phyloP scores from a whole-genome alignment of 2,888 invertebrate genomes.

The Acheta domesticus region DNA sequence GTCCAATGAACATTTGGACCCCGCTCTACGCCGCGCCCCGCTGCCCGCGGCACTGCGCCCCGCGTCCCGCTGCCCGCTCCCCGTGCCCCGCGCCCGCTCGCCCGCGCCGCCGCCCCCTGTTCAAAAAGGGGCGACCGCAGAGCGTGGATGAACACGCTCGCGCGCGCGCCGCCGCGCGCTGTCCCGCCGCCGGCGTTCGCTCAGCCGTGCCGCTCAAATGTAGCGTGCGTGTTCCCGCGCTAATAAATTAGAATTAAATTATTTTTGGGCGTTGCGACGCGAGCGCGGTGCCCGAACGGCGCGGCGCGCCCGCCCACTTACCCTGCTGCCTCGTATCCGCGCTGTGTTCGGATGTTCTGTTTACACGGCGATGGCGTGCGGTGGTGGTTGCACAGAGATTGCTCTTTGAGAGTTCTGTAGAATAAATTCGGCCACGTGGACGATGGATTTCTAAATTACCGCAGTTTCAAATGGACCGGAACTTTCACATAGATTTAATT shows the following conservation, averaged over 20 bases:
- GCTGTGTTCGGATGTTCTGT: not conserved
- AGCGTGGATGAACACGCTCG: too few species aligned
- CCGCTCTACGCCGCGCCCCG: not conserved
- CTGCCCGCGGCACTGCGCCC: too few species aligned
- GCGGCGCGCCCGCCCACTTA: too few species aligned
- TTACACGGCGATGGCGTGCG: not conserved
- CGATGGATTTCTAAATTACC: too few species aligned
- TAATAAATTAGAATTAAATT: conserved; percentile 18
- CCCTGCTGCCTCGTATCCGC: too few species aligned
- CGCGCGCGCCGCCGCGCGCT: not conserved
- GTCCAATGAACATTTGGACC: conserved; percentile 18
- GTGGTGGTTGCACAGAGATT: too few species aligned
- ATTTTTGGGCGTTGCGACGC: not conserved
- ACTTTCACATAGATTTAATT: too few species aligned
- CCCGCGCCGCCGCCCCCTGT: not conserved
- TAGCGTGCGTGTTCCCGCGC: not conserved
- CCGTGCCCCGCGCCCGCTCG: not conserved
- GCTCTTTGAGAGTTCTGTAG: too few species aligned
- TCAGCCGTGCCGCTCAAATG: not conserved
- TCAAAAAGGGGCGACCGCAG: not conserved
- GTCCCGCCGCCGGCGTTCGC: not conserved
- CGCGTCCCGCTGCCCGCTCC: too few species aligned
- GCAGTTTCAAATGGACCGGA: too few species aligned
- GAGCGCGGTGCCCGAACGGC: not conserved
- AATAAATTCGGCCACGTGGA: too few species aligned